Percentiles rank a stretch among this genome's conserved stretches.
Conservation (phyloP, 1,140 invertebrate genomes). For the Drosophila setifemur region DNA sequence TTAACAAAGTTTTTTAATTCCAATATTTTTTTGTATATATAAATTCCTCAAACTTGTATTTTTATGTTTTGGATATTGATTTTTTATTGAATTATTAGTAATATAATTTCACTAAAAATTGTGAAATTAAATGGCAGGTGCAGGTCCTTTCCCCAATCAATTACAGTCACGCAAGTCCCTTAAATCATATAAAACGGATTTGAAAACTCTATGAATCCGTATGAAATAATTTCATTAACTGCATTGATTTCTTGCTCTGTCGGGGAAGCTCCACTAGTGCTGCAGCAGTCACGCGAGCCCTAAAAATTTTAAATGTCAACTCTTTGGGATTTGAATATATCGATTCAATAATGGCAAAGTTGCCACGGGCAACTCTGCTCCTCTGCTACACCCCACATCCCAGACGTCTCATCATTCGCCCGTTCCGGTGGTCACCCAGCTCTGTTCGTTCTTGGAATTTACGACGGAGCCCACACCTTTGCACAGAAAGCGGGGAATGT, state of each 20-base stretch:
- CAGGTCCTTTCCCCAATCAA: neutral
- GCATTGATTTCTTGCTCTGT: conserved; percentile 11
- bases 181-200: neutral
- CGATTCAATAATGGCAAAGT: conserved; percentile 60
- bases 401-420: neutral
- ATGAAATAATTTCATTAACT: conserved; percentile 1
- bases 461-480: conserved; percentile 29
- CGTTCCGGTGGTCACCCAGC: neutral
- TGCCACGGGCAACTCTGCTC: conserved; percentile 21
- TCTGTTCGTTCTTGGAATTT: conserved; percentile 25
- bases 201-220: neutral
- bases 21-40: too few species aligned
- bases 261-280: conserved; percentile 23
- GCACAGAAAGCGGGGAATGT: conserved; percentile 14
- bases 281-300: conserved; percentile 17
- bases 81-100: too few species aligned
- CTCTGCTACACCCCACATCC: too few species aligned
- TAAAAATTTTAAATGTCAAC: conserved; percentile 42
- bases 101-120: too few species aligned
- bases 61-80: too few species aligned
- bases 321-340: conserved; percentile 47
- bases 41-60: too few species aligned
- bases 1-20: too few species aligned
- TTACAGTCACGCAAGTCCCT: conserved; percentile 7
- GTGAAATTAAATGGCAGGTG: too few species aligned